Evolutionary conservation across 2,113 vertebrate species (phyloP).

Genomic region (Noctilio leporinus): DNA sequence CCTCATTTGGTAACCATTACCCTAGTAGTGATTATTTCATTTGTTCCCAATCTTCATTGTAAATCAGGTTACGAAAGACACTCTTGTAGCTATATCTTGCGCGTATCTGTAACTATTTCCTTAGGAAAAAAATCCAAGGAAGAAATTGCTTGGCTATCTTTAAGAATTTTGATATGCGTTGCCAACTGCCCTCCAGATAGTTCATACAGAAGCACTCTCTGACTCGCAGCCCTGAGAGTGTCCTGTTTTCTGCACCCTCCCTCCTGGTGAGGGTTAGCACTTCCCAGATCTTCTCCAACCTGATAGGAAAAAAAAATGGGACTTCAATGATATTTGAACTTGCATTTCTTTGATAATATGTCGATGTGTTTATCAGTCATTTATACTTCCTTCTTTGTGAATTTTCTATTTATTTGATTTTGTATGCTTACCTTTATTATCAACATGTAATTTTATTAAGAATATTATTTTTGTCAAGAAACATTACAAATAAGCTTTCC

Average conservation of each 20-base stretch:
- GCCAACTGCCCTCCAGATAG: neutral
- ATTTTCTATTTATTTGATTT: slow-evolving; percentile 59
- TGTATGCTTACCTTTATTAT: slow-evolving; percentile 27
- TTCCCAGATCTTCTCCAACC: neutral
- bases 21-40: neutral
- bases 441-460: slow-evolving; percentile 51
- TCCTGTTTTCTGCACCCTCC: neutral
- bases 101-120: neutral
- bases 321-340: neutral
- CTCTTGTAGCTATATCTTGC: slow-evolving; percentile 21
- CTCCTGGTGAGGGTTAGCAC: neutral
- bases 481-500: slow-evolving; percentile 46
- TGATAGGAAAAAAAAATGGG: slow-evolving; percentile 20
- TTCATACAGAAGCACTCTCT: neutral
- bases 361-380: slow-evolving; percentile 25
- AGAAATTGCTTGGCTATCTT: slow-evolving; percentile 41
- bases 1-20: neutral
- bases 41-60: neutral
- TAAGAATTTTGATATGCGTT: slow-evolving; percentile 38
- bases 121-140: slow-evolving; percentile 31
- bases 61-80: slow-evolving; percentile 20
- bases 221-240: neutral
- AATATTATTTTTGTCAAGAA: slow-evolving; percentile 64
- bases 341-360: slow-evolving; percentile 23
- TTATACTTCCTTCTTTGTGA: slow-evolving; percentile 50